Conservation (phyloP, 1,140 invertebrate species). For the Dendrolimus kikuchii region DNA sequence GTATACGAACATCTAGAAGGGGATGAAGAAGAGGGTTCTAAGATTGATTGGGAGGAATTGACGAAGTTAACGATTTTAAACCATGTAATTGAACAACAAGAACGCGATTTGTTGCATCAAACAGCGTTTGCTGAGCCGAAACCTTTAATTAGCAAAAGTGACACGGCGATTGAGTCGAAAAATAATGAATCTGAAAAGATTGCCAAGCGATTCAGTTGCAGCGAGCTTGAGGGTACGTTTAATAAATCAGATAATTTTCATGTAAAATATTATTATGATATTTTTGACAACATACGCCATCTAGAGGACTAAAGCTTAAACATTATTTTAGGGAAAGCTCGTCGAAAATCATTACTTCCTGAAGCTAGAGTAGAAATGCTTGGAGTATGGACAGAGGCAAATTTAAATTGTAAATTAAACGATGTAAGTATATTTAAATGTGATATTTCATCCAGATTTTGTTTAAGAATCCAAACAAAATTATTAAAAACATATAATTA, state of each 20-base stretch:
- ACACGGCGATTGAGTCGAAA: conserved; percentile 42
- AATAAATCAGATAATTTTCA: background rate
- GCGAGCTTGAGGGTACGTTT: conserved; percentile 50
- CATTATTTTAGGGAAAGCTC: conserved; percentile 28
- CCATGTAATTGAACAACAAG: conserved; percentile 59
- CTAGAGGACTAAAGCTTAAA: conserved; percentile 1
- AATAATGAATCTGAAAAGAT: conserved; percentile 25
- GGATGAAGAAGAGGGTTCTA: conserved; percentile 70
- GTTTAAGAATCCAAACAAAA: too few species aligned
- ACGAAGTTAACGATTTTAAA: conserved; percentile 62
- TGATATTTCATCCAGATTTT: too few species aligned
- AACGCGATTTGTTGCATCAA: conserved; percentile 51
- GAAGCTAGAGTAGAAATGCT: conserved; percentile 60
- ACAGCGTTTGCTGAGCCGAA: conserved; percentile 40
- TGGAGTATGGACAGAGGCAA: conserved; percentile 62
- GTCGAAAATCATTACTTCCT: conserved; percentile 30
- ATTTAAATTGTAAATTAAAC: conserved; percentile 63
- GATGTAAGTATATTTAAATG: conserved; percentile 34
- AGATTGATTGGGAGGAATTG: conserved; percentile 78
- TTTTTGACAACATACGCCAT: conserved; percentile 8
- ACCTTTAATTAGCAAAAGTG: conserved; percentile 48
- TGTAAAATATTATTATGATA: conserved; percentile 3
- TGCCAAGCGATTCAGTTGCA: conserved; percentile 51
- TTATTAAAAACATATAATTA: too few species aligned
- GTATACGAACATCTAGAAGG: conserved; percentile 76